Conservation (phyloP, 2,113 vertebrate genomes). For the Dipodomys stephensi region DNA sequence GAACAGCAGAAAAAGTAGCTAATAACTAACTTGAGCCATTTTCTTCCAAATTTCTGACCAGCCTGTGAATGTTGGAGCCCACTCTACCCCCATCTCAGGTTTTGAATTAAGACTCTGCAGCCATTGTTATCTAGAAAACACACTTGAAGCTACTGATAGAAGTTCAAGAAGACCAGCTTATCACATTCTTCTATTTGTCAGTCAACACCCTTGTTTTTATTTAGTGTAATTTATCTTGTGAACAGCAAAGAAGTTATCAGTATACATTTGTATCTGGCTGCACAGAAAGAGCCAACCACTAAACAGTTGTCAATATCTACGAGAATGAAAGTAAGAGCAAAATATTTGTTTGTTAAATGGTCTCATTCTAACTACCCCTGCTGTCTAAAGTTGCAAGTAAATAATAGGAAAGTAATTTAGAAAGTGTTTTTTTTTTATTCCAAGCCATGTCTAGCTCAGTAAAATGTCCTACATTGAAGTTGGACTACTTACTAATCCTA, state of each 20-base stretch:
- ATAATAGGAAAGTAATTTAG: background rate
- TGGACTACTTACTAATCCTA: background rate
- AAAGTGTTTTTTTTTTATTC: background rate
- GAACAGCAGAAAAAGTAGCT: conserved; percentile 1
- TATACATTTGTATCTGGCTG: background rate
- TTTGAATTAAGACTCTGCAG: background rate
- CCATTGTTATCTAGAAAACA: background rate
- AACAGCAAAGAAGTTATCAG: background rate
- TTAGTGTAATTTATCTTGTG: background rate
- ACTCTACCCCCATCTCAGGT: background rate
- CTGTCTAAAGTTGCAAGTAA: background rate
- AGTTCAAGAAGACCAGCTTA: background rate
- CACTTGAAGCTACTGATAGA: background rate
- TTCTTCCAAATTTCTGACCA: conserved; percentile 35
- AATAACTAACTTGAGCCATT: conserved; percentile 7
- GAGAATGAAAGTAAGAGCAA: conserved; percentile 24
- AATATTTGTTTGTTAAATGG: conserved; percentile 11
- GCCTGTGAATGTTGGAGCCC: background rate
- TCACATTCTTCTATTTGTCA: background rate
- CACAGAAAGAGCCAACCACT: conserved; percentile 10
- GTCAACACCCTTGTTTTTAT: conserved; percentile 11
- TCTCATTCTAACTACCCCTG: background rate
- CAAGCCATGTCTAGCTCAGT: background rate
- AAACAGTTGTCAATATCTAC: background rate
- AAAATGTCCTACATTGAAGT: background rate